A percentile compares a stretch with the other conserved stretches of the same genome.
Evolutionary conservation across 2,888 invertebrate genomes (phyloP).

Genomic region (Ectemnius cavifrons): DNA sequence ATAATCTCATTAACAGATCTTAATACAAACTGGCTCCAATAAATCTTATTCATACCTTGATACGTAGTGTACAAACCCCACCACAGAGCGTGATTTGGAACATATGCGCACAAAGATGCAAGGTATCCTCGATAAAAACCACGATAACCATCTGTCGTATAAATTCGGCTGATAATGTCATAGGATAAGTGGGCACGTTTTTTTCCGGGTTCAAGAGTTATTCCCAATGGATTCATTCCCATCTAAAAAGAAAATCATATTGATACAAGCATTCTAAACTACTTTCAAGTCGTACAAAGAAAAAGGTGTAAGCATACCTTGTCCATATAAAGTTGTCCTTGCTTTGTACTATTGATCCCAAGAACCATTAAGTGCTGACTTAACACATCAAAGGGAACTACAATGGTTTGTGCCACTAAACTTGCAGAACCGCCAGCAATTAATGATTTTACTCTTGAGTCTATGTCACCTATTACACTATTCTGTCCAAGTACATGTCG

Average conservation of each 20-base stretch:
- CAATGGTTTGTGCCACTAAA: conserved; percentile 94
- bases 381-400: conserved; percentile 97
- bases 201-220: conserved; percentile 82
- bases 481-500: conserved; percentile 87
- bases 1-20: not conserved
- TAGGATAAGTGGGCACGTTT: conserved; percentile 85
- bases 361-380: conserved; percentile 98
- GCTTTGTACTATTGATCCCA: conserved; percentile 80
- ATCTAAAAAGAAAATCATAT: conserved; percentile 74
- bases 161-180: conserved; percentile 88
- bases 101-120: conserved; percentile 94
- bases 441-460: conserved; percentile 86
- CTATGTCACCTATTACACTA: conserved; percentile 78
- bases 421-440: conserved; percentile 95
- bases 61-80: conserved; percentile 97
- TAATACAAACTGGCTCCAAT: no score
- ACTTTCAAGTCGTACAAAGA: no score
- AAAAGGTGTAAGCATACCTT: conserved; percentile 59
- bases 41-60: conserved; percentile 83
- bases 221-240: conserved; percentile 87
- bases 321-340: conserved; percentile 70
- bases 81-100: conserved; percentile 98
- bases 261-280: not conserved
- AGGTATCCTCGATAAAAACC: conserved; percentile 97
- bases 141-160: conserved; percentile 87